Evolutionary conservation across 2,888 invertebrate genomes (phyloP), one percentile per base, ranked within the genome.

Genomic region (Trissonchulus sp.): DNA sequence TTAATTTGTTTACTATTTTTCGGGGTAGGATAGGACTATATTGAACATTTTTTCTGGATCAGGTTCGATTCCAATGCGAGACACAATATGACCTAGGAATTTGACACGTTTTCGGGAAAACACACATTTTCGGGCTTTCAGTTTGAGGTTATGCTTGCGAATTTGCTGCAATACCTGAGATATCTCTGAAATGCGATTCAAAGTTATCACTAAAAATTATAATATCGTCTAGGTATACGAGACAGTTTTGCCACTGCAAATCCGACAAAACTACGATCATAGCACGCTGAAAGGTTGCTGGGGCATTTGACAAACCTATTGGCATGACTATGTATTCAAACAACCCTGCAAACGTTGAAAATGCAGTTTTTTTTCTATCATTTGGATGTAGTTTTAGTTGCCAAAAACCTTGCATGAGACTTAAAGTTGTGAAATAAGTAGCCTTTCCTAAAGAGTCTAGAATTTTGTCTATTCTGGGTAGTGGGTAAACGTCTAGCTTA

Each of bases 201-300:
- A 65, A 65, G 35, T 65, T n/a, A 15, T 8, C 35, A 28, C 33
- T 33, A 28, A 33, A 65, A 8, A 65, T n/a, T 15, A 65, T 33
- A 34, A 65, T 28, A 28, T 65, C 68, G 68, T 65, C 68, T 65
- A 65, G 8, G 35, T 33, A 65, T 15, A 30, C 31, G 18, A 65
- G 28, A 65, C 68, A 65, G 68, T 34, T 33, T 33, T 65, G 33
- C 33, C 35, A 30, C 35, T 33, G 68, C 28, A 65, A 28, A 8
- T n/a, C 68, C n/a, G 68, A 33, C n/a, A 65, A 28, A 18, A 33
- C 68, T 28, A 33, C 35, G 31, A n/a, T 15, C 68, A 65, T 65
- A 15, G 35, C 35, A 15, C 68, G 8, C n/a, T 65, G 68, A 65
- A 65, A 65, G 8, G 68, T 65, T 8, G 68, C 8, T 65, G 68